A percentile compares a stretch with the other conserved stretches of the same genome.
These are phyloP conservation scores for Litoditis marina DNA, from an alignment of 2,888 invertebrate genomes.

Conservation along the genomic window DNA sequence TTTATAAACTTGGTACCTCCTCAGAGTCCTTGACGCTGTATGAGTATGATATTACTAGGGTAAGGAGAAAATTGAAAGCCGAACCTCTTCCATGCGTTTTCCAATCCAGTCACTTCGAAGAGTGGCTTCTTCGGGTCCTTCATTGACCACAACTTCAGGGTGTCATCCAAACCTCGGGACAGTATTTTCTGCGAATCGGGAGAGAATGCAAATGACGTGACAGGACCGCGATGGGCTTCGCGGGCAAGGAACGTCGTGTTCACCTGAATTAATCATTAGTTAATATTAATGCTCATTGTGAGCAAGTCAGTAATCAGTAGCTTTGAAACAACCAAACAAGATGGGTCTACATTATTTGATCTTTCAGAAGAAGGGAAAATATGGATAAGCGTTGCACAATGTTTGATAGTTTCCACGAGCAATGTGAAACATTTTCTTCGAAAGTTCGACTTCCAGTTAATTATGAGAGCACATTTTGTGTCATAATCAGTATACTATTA, in stretches of 20 bases:
- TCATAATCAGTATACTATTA: too few species aligned
- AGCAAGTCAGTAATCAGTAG: too few species aligned
- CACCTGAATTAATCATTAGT: slow-evolving; percentile 64
- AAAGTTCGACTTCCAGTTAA: too few species aligned
- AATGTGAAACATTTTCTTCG: too few species aligned
- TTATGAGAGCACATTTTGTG: too few species aligned
- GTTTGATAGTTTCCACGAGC: too few species aligned
- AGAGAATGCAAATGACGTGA: slow-evolving; percentile 78
- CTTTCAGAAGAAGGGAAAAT: neutral
- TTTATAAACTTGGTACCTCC: too few species aligned
- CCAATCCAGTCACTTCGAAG: slow-evolving; percentile 72
- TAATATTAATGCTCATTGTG: too few species aligned
- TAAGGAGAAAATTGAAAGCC: too few species aligned
- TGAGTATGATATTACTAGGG: too few species aligned
- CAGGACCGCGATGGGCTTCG: slow-evolving; percentile 65
- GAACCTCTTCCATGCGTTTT: slow-evolving; percentile 75
- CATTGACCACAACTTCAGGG: slow-evolving; percentile 80
- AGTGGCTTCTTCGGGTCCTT: slow-evolving; percentile 78
- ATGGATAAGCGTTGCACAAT: neutral
- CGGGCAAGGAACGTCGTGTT: slow-evolving; percentile 78
- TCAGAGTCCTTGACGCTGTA: too few species aligned
- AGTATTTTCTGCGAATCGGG: slow-evolving; percentile 68
- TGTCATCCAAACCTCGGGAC: slow-evolving; percentile 72
- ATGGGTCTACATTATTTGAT: slow-evolving; percentile 1
- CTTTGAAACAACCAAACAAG: neutral